Conservation (phyloP, 2,113 vertebrate genomes). For the Marmota monax region DNA sequence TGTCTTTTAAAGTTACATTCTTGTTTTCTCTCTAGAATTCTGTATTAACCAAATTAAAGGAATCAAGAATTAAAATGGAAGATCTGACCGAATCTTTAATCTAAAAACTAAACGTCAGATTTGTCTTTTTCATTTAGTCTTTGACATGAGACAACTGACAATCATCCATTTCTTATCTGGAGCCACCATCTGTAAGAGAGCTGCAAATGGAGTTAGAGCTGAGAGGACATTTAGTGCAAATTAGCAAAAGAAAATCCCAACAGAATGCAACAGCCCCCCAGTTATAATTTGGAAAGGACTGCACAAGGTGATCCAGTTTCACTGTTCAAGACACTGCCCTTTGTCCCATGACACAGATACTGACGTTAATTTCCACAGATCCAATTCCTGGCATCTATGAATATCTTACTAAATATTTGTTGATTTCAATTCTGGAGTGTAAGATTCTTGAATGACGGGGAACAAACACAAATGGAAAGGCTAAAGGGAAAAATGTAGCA, state of each 20-base stretch:
- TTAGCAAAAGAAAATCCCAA: background rate
- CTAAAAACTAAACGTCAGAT: background rate
- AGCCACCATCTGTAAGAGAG: background rate
- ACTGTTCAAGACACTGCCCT: background rate
- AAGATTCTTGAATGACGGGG: background rate
- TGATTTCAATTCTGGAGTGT: background rate
- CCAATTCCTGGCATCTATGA: background rate
- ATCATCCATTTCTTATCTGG: background rate
- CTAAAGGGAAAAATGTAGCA: background rate
- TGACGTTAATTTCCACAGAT: background rate
- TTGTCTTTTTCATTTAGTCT: background rate
- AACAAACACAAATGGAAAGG: background rate
- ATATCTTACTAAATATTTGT: background rate
- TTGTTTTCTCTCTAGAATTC: background rate
- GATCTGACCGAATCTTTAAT: background rate
- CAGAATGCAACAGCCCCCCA: background rate
- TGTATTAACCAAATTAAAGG: background rate
- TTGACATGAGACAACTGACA: background rate
- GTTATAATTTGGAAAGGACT: background rate
- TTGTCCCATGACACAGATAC: background rate
- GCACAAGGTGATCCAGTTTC: background rate
- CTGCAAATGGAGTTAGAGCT: background rate
- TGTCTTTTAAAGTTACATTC: background rate
- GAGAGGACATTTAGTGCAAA: background rate
- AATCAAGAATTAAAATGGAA: background rate